A percentile compares a stretch with the other conserved stretches of the same genome.
Evolutionary conservation across 2,888 invertebrate genomes (phyloP).

Genomic region (Theretra japonica): DNA sequence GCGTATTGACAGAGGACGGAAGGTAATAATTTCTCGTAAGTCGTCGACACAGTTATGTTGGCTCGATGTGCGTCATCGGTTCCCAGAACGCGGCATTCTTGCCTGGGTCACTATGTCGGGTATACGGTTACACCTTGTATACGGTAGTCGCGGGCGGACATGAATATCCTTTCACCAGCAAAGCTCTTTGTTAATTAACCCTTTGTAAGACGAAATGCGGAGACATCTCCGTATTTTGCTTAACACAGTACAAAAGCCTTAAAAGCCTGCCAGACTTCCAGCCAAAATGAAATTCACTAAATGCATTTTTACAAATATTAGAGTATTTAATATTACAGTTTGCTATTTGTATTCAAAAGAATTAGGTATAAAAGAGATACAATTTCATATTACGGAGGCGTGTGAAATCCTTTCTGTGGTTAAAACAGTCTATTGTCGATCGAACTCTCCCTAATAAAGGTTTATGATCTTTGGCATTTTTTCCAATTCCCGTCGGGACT

Average conservation of each 20-base stretch:
- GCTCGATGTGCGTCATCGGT: too few species aligned
- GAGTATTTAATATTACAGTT: neutral
- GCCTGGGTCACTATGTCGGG: too few species aligned
- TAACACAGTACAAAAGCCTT: constrained; percentile 27
- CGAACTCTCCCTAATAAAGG: constrained; percentile 40
- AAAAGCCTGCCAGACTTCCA: constrained; percentile 23
- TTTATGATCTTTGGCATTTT: constrained; percentile 43
- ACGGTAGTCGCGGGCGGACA: too few species aligned
- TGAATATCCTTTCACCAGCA: too few species aligned
- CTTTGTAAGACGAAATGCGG: constrained; percentile 27
- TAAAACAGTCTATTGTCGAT: neutral
- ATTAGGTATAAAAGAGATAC: too few species aligned
- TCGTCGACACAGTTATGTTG: too few species aligned
- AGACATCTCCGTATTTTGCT: constrained; percentile 27
- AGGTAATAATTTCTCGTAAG: too few species aligned
- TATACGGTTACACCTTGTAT: too few species aligned
- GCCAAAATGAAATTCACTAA: constrained; percentile 31
- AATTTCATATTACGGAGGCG: too few species aligned
- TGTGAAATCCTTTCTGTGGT: neutral
- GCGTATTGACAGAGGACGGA: too few species aligned
- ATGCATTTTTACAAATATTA: constrained; percentile 11
- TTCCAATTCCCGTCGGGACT: constrained; percentile 38
- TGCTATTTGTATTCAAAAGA: too few species aligned
- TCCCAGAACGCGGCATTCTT: too few species aligned
- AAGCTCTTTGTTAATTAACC: constrained; percentile 21